Conservation (phyloP, 2,113 vertebrate genomes). For the Chaetops frenatus region DNA sequence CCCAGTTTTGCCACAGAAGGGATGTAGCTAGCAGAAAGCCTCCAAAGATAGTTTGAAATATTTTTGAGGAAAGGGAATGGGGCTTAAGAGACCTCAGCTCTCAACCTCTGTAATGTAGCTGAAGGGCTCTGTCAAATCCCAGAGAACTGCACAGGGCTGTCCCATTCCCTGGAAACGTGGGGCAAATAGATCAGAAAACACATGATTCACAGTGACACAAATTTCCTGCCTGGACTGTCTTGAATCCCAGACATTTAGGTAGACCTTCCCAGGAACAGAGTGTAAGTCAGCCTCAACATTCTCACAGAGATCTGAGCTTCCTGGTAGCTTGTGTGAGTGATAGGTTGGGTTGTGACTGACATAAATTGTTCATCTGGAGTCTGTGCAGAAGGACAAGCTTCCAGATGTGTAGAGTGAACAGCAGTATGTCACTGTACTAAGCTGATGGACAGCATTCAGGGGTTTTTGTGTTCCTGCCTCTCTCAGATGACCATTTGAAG, state of each 20-base stretch:
- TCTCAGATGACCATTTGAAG: background rate
- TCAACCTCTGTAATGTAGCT: background rate
- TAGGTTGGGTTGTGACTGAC: background rate
- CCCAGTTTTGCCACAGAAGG: constrained; percentile 26
- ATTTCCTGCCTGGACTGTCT: background rate
- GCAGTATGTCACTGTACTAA: background rate
- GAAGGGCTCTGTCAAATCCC: background rate
- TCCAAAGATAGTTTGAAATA: background rate
- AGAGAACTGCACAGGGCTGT: background rate
- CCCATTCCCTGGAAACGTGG: background rate
- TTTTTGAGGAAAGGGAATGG: background rate
- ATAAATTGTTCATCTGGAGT: background rate
- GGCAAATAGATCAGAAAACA: background rate
- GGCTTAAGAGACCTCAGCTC: background rate
- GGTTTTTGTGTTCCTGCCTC: background rate
- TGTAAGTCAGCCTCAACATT: background rate
- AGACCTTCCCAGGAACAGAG: background rate
- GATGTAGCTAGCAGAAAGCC: constrained; percentile 13
- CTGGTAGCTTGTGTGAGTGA: background rate
- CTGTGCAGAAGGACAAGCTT: background rate
- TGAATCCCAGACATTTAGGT: background rate
- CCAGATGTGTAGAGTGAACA: background rate
- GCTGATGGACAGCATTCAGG: background rate
- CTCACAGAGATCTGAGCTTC: background rate
- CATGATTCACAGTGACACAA: background rate